Percentiles rank a stretch among this genome's conserved stretches.
Evolutionary conservation across 1,140 invertebrate genomes (phyloP).

Genomic region (Zaprionus camerounensis): DNA sequence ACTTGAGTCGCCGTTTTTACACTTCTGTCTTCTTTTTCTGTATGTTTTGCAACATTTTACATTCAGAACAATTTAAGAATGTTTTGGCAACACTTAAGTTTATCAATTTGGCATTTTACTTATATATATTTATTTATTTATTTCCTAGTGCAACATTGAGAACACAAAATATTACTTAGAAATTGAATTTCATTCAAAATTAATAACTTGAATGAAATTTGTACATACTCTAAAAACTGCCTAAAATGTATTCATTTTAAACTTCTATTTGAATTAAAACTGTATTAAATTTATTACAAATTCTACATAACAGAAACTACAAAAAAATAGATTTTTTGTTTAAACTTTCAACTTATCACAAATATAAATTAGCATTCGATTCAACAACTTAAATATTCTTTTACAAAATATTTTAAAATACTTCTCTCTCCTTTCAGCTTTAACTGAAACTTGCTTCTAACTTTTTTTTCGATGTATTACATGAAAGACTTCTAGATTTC

Average conservation of each 20-base stretch:
- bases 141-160: not conserved
- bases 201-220: no score
- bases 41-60: constrained; percentile 60
- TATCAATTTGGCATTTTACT: not conserved
- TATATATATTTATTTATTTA: not conserved
- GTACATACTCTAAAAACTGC: no score
- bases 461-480: not conserved
- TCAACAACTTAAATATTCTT: not conserved
- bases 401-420: not conserved
- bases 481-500: not conserved
- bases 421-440: not conserved
- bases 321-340: no score
- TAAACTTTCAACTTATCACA: not conserved
- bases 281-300: no score
- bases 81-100: not conserved
- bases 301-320: no score
- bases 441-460: not conserved
- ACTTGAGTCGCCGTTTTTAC: not conserved
- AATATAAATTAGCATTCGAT: not conserved
- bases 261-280: no score
- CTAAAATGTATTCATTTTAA: no score
- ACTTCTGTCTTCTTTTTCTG: not conserved
- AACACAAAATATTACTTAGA: not conserved
- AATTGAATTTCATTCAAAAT: not conserved
- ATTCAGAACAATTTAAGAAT: not conserved